Percentiles rank a stretch among this genome's conserved stretches.
These are phyloP conservation scores for Baronia brevicornis DNA, from an alignment of 2,888 invertebrate species.

Conservation along the genomic window DNA sequence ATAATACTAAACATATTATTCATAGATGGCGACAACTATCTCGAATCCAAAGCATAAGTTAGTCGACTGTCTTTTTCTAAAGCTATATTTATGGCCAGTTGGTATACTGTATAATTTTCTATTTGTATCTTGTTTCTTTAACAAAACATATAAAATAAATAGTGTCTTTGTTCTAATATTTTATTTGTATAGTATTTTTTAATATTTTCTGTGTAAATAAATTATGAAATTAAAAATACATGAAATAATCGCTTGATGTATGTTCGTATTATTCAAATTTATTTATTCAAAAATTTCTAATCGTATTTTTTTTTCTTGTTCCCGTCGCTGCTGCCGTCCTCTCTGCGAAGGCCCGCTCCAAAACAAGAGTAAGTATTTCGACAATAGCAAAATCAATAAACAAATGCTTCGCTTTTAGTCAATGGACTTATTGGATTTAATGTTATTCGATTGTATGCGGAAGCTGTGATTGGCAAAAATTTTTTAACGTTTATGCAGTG, in stretches of 20 bases:
- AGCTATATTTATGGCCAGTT: too few species aligned
- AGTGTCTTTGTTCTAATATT: too few species aligned
- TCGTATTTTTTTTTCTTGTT: constrained; percentile 47
- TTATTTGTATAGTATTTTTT: too few species aligned
- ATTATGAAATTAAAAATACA: too few species aligned
- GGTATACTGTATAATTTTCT: constrained; percentile 11
- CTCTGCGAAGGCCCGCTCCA: constrained; percentile 78
- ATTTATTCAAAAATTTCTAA: constrained; percentile 42
- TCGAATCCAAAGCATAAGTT: too few species aligned
- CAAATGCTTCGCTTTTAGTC: constrained; percentile 58
- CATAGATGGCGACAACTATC: too few species aligned
- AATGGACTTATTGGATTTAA: constrained; percentile 34
- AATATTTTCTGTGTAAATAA: too few species aligned
- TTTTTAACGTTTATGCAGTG: constrained; percentile 27
- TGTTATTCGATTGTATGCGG: constrained; percentile 40
- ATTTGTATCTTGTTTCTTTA: constrained; percentile 21
- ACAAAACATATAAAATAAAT: too few species aligned
- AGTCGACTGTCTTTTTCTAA: too few species aligned
- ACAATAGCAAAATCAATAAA: constrained; percentile 25
- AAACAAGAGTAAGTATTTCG: constrained; percentile 79
- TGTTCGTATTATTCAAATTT: constrained; percentile 38
- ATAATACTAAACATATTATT: too few species aligned
- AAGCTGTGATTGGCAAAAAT: constrained; percentile 41
- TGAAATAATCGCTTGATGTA: too few species aligned
- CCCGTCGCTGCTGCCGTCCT: constrained; percentile 52